These are phyloP conservation scores for Brachionus rubens DNA, from an alignment of 1,140 invertebrate species.

Conservation along the genomic window DNA sequence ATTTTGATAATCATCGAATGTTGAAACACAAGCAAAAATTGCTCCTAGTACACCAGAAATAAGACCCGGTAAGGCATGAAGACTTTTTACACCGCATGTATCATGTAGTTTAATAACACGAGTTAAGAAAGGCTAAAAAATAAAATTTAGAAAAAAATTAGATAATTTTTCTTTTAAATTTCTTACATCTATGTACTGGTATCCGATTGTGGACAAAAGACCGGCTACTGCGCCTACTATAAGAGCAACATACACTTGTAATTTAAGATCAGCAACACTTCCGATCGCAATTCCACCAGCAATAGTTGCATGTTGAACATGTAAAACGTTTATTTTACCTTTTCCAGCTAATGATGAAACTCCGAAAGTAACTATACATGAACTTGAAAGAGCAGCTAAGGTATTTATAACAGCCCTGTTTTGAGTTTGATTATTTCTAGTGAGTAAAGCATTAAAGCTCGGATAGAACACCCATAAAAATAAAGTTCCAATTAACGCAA, in stretches of 20 bases:
- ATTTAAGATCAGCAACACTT: conserved; percentile 71
- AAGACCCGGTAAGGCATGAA: conserved; percentile 89
- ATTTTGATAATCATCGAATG: conserved; percentile 61
- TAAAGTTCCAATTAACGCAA: conserved; percentile 79
- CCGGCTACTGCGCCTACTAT: conserved; percentile 77
- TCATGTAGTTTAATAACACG: conserved; percentile 72
- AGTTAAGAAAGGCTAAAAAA: conserved; percentile 20
- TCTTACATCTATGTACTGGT: conserved; percentile 75
- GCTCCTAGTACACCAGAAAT: conserved; percentile 75
- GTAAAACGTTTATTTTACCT: conserved; percentile 51
- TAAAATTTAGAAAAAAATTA: neutral
- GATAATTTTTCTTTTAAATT: neutral
- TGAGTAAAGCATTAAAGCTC: conserved; percentile 1
- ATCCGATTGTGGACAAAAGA: conserved; percentile 77
- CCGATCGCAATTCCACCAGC: conserved; percentile 67
- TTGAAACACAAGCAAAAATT: conserved; percentile 72
- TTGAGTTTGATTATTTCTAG: conserved; percentile 67
- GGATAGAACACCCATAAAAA: conserved; percentile 45
- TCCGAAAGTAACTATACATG: conserved; percentile 32
- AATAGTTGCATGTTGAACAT: conserved; percentile 63
- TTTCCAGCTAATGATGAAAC: conserved; percentile 68
- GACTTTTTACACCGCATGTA: conserved; percentile 90
- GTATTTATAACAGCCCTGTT: conserved; percentile 87
- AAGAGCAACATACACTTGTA: conserved; percentile 78
- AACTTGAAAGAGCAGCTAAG: conserved; percentile 75